phyloP scores from a whole-genome alignment of 2,797 vertebrate species.

The Lophura swinhoii region DNA sequence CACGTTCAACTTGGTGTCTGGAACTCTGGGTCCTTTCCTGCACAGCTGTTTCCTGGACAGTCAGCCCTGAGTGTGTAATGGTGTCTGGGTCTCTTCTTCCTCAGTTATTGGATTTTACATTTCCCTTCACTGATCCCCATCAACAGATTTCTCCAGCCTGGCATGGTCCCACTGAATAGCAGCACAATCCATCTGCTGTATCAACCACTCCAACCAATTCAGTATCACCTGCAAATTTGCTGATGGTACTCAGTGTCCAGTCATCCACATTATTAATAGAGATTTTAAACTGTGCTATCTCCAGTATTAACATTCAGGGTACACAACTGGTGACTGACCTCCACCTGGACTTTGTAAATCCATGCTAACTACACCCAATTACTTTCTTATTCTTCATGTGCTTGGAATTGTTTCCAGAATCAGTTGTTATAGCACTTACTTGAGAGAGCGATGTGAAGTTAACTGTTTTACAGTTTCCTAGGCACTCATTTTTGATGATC shows the following conservation, averaged over 20 bases:
- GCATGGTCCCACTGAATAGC: not conserved
- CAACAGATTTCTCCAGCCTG: not conserved
- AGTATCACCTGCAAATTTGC: not conserved
- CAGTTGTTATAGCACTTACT: not conserved
- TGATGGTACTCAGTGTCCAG: too few relatives aligned
- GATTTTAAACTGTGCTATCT: not conserved
- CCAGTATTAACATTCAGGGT: fast-evolving
- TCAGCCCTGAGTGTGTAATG: fast-evolving
- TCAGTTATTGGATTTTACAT: fast-evolving
- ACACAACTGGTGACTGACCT: not conserved
- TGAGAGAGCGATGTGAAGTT: not conserved
- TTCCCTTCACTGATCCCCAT: fast-evolving
- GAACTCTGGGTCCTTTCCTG: not conserved
- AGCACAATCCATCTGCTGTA: not conserved
- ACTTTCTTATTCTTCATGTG: not conserved
- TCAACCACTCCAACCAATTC: not conserved
- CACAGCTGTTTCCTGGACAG: not conserved
- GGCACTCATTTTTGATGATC: not conserved
- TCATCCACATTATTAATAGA: not conserved
- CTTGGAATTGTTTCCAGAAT: not conserved
- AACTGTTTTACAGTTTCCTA: not conserved
- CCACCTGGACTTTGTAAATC: not conserved
- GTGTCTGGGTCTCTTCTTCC: not conserved
- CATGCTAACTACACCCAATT: not conserved
- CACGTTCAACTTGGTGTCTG: not conserved